A percentile compares a stretch with the other conserved stretches of the same genome.
Evolutionary conservation across 2,113 vertebrate species (phyloP).

Genomic region (Dermatemys mawii): DNA sequence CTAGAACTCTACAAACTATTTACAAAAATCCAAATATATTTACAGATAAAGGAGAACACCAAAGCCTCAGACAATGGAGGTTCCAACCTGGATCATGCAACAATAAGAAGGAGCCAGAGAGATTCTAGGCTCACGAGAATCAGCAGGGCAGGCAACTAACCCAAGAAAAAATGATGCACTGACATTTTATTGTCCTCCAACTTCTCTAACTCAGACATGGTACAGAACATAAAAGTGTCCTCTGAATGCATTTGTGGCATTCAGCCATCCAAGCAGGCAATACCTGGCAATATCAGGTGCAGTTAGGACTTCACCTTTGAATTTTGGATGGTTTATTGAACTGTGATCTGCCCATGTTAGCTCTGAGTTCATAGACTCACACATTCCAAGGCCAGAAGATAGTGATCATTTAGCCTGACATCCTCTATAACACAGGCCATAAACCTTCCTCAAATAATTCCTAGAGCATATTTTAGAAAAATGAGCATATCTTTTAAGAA

Average conservation of each 20-base stretch:
- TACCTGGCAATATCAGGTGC: background rate
- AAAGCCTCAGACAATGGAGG: too few species aligned
- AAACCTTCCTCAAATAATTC: background rate
- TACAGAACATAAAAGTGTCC: background rate
- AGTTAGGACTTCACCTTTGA: background rate
- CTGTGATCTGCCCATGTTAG: background rate
- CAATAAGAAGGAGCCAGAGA: too few species aligned
- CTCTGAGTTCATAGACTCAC: background rate
- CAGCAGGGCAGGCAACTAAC: background rate
- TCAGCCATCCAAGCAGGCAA: background rate
- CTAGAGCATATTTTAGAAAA: background rate
- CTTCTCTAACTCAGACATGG: background rate
- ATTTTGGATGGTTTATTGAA: background rate
- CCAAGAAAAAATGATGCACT: background rate
- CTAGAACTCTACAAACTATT: too few species aligned
- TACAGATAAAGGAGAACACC: too few species aligned
- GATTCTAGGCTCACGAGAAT: background rate
- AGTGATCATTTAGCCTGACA: background rate
- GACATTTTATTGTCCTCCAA: fast-evolving
- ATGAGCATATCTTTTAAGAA: background rate
- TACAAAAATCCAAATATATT: too few species aligned
- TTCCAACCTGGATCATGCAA: too few species aligned
- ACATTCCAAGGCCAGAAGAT: background rate
- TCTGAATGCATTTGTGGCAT: background rate
- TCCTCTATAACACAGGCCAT: background rate